Conservation (phyloP, 2,797 vertebrate species). For the Otus scops region DNA sequence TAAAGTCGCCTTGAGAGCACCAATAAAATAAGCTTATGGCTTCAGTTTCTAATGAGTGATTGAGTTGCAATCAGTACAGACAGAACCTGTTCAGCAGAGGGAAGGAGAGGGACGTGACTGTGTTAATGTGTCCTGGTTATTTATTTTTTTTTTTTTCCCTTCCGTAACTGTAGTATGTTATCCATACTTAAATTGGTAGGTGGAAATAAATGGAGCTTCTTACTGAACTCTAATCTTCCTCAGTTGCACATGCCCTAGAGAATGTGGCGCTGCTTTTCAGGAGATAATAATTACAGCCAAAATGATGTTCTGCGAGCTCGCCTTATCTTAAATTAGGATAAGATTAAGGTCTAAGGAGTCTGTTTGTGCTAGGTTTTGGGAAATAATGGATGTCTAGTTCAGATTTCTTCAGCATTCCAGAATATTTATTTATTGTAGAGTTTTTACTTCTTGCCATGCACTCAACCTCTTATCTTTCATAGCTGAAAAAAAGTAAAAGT, state of each 20-base stretch:
- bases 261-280: background rate
- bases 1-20: background rate
- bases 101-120: background rate
- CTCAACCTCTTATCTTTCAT: background rate
- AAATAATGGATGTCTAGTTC: slow-evolving; percentile 20
- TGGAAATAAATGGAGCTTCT: slow-evolving; percentile 44
- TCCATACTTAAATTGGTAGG: slow-evolving; percentile 16
- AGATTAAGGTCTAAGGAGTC: slow-evolving; percentile 31
- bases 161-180: slow-evolving; percentile 1
- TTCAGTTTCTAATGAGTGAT: background rate
- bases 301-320: slow-evolving; percentile 6
- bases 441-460: background rate
- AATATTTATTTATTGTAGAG: background rate
- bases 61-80: background rate
- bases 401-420: background rate
- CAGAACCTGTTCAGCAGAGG: background rate
- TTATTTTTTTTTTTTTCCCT: background rate
- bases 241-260: slow-evolving; percentile 18
- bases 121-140: background rate
- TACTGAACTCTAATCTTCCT: slow-evolving; percentile 50
- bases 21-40: background rate
- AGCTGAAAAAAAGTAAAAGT: background rate
- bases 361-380: slow-evolving; percentile 20
- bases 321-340: slow-evolving; percentile 52
- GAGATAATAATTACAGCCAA: slow-evolving; percentile 61